Conservation (phyloP, 1,140 invertebrate species). For the Drosophila carrolli region DNA sequence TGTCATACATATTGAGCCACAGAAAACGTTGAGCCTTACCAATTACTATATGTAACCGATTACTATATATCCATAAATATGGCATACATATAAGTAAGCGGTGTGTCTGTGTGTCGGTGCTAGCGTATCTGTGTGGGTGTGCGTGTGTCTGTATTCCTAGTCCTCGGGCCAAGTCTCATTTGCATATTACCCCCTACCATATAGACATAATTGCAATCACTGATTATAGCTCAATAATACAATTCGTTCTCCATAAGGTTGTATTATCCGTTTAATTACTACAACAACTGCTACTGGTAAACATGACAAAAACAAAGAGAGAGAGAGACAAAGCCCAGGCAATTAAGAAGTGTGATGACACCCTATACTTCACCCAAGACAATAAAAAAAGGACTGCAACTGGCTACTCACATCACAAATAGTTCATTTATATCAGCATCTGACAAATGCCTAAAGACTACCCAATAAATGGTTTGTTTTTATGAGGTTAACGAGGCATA, state of each 20-base stretch:
- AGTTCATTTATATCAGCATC: neutral
- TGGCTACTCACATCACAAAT: conserved; percentile 17
- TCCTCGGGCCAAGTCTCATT: conserved; percentile 40
- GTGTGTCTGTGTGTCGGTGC: conserved; percentile 18
- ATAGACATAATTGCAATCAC: conserved; percentile 31
- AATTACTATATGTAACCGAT: conserved; percentile 74
- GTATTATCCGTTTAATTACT: conserved; percentile 85
- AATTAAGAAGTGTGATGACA: conserved; percentile 39
- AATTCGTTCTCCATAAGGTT: conserved; percentile 81
- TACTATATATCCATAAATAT: conserved; percentile 6
- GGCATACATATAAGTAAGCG: conserved; percentile 15
- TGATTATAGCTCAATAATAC: conserved; percentile 56
- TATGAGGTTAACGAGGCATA: conserved; percentile 3
- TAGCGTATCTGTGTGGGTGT: conserved; percentile 20
- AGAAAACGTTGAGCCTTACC: conserved; percentile 68
- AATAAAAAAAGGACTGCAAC: conserved; percentile 38
- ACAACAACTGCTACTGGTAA: conserved; percentile 83
- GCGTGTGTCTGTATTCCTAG: conserved; percentile 37
- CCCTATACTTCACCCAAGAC: conserved; percentile 22
- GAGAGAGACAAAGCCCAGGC: conserved; percentile 9
- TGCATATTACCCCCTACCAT: conserved; percentile 24
- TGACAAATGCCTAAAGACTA: conserved; percentile 13
- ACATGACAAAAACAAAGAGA: conserved; percentile 13
- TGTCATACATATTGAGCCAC: conserved; percentile 80
- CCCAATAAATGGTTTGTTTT: neutral